These are phyloP conservation scores for Prenolepis imparis DNA, from an alignment of 2,888 invertebrate genomes.

Conservation along the genomic window DNA sequence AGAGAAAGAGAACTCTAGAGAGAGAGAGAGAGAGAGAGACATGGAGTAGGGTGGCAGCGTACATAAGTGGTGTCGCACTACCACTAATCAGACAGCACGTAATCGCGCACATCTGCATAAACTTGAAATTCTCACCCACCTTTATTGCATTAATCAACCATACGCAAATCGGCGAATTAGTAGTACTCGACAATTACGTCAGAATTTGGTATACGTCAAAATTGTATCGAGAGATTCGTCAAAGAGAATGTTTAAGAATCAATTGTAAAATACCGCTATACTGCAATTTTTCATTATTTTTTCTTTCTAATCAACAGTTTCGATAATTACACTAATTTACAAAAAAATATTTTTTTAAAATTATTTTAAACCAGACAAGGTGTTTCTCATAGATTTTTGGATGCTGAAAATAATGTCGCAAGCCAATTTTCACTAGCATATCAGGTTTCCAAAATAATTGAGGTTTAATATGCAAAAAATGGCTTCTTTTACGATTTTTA, in stretches of 20 bases:
- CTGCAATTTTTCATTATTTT: no score
- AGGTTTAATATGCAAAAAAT: no score
- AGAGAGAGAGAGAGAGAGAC: slow-evolving; percentile 24
- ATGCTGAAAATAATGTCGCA: no score
- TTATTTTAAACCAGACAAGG: no score
- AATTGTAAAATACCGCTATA: background rate
- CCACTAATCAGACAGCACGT: slow-evolving; percentile 71
- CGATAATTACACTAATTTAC: no score
- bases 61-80: slow-evolving; percentile 58
- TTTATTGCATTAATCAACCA: slow-evolving; percentile 4
- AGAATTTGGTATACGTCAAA: background rate
- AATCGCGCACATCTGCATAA: slow-evolving; percentile 78
- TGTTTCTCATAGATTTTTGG: no score
- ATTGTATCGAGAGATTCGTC: background rate
- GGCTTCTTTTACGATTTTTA: no score
- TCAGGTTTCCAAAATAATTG: no score
- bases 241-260: background rate
- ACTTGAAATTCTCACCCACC: slow-evolving; percentile 67
- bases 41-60: background rate
- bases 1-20: slow-evolving; percentile 37
- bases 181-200: slow-evolving; percentile 5
- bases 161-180: slow-evolving; percentile 29
- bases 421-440: no score
- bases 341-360: no score
- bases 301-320: background rate